Percentiles rank a stretch among this genome's conserved stretches.
Conservation (phyloP, 2,888 invertebrate species). For the Cryptus armator region DNA sequence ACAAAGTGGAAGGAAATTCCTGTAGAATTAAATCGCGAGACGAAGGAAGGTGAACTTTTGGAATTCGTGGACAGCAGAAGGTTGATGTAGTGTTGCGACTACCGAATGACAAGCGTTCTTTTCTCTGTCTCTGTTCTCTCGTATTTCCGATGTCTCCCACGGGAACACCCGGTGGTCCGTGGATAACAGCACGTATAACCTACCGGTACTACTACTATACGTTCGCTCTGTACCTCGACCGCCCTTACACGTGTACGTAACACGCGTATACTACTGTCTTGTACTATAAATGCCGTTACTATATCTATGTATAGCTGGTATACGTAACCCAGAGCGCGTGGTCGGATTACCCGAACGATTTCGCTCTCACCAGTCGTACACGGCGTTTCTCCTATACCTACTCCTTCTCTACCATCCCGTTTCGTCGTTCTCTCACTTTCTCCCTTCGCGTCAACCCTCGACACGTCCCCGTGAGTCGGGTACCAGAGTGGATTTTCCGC, state of each 20-base stretch:
- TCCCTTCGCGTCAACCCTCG: conserved; percentile 59
- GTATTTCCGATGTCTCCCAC: conserved; percentile 51
- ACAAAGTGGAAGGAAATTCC: background rate
- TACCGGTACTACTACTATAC: background rate
- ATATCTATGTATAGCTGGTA: conserved; percentile 14
- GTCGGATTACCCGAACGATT: conserved; percentile 70
- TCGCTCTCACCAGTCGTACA: conserved; percentile 55
- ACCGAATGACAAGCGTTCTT: conserved; percentile 22
- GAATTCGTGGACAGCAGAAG: conserved; percentile 4
- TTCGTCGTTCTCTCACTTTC: conserved; percentile 7
- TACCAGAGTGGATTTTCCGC: conserved; percentile 65
- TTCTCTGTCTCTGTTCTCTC: conserved; percentile 22
- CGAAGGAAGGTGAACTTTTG: background rate
- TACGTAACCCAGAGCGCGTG: conserved; percentile 57
- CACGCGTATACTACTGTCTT: conserved; percentile 45
- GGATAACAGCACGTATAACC: conserved; percentile 52
- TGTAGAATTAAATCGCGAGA: background rate
- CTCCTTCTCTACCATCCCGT: background rate
- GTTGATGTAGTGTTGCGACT: conserved; percentile 4
- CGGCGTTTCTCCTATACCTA: conserved; percentile 22
- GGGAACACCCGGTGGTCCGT: conserved; percentile 30
- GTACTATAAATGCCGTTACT: background rate
- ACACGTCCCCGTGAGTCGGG: conserved; percentile 45
- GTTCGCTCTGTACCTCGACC: conserved; percentile 44
- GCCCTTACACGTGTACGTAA: conserved; percentile 59